Conservation (phyloP, 2,888 invertebrate species). For the Actias luna region DNA sequence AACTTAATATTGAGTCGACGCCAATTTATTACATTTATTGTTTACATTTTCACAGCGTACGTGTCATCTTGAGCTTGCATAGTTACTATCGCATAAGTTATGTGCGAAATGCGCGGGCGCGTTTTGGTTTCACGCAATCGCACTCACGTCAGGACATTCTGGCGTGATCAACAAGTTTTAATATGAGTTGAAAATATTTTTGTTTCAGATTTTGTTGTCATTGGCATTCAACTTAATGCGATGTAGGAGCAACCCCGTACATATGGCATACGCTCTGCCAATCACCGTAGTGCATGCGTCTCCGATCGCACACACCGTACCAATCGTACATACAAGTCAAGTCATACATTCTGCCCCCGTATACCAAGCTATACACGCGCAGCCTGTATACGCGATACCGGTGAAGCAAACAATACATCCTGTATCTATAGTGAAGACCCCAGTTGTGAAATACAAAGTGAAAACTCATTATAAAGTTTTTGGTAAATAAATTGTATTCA, state of each 20-base stretch:
- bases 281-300: background rate
- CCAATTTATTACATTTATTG: too few relatives aligned
- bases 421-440: constrained; percentile 21
- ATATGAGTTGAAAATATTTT: background rate
- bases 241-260: background rate
- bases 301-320: background rate
- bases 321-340: constrained; percentile 9
- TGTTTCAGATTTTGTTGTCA: background rate
- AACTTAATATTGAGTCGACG: too few relatives aligned
- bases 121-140: too few relatives aligned
- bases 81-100: too few relatives aligned
- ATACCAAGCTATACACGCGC: background rate
- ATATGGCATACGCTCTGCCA: background rate
- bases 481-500: background rate
- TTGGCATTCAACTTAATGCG: background rate
- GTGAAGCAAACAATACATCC: constrained; percentile 26
- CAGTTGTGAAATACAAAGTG: constrained; percentile 26
- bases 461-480: constrained; percentile 27
- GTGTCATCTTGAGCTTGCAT: too few relatives aligned
- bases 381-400: constrained; percentile 22
- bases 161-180: background rate
- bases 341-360: constrained; percentile 6
- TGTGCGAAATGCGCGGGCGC: too few relatives aligned
- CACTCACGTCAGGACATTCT: too few relatives aligned
- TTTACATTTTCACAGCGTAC: too few relatives aligned